Evolutionary conservation across 2,113 vertebrate species (phyloP), one percentile per base, ranked within the genome.

Genomic region (Cavia aperea): DNA sequence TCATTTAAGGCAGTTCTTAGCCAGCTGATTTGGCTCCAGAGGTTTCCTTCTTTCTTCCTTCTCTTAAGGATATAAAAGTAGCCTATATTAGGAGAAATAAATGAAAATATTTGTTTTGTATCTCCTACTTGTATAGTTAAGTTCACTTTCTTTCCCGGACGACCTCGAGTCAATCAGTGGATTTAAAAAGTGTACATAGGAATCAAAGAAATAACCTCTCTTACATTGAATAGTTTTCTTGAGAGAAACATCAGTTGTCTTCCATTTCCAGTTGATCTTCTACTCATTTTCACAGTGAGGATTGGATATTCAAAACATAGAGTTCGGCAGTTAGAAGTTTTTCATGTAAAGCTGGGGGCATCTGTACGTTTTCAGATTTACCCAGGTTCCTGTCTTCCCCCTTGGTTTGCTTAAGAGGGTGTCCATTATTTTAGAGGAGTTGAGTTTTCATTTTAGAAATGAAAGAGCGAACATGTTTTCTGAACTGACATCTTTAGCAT

Each of bases 381-480:
- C 36, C 9, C 60, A 58, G 77, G 13, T 43, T 94, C 31, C 15
- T 86, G 23, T 94, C 54, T 70, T 39, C 13, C 83, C 66, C 62
- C 23, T 83, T 72, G 88, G 23, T 77, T 92, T 83, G 15, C 54
- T 91, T 39, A 79, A 81, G 82, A 86, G 26, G 56, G 5, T 86
- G 21, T 4, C 43, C 86, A 66, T 88, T 4, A 51, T 58, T 91
- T 89, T 36, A 66, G 4, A 81, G 26, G 14, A 87, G 21, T 81
- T 33, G 5, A 88, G 16, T 87, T 24, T 92, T 89, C 63, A 72
- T 89, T 91, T 94, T 65, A 29, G 68, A 75, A 86, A 70, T 81
- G 8, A 77, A 81, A 79, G 21, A 83, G 14, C 78, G 11, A 33
- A 81, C 2, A 5, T 84, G 1, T 26, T 90, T 89, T 75, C 77